phyloP scores from a whole-genome alignment of 2,113 vertebrate genomes.

The Emberiza fucata region DNA sequence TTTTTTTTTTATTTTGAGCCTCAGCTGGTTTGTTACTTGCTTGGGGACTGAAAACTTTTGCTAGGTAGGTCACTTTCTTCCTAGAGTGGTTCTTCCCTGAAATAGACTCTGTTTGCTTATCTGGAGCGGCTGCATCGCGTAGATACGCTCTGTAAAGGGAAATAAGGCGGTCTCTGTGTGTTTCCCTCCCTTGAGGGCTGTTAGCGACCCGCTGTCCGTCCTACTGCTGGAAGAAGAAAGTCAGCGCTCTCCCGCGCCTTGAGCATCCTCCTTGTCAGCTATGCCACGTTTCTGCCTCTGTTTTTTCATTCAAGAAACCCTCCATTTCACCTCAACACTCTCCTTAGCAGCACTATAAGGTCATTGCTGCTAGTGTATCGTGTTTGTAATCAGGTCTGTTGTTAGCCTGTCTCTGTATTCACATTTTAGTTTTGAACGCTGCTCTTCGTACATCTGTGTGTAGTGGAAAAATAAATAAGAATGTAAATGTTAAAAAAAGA shows the following conservation, averaged over 20 bases:
- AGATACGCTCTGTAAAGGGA: neutral
- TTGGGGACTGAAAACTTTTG: conserved; percentile 1
- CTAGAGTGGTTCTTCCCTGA: neutral
- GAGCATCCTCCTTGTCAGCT: neutral
- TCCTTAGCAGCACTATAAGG: fast-evolving
- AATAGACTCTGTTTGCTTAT: neutral
- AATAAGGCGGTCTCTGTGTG: neutral
- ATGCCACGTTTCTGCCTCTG: neutral
- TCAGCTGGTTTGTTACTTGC: neutral
- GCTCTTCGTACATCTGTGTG: fast-evolving
- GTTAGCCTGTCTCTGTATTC: neutral
- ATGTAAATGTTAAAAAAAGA: neutral
- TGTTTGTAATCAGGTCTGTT: neutral
- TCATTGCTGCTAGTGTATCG: fast-evolving
- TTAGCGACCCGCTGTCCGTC: neutral
- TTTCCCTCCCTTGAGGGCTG: neutral
- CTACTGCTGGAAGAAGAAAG: neutral
- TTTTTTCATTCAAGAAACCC: neutral
- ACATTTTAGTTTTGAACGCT: neutral
- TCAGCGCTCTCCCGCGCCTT: neutral
- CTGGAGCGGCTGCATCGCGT: conserved; percentile 4
- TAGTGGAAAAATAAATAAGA: neutral
- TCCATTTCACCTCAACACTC: neutral
- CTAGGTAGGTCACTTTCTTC: neutral
- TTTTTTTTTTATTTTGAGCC: too few relatives aligned